phyloP scores from a whole-genome alignment of 2,888 invertebrate genomes.

The Hylaea fasciaria region DNA sequence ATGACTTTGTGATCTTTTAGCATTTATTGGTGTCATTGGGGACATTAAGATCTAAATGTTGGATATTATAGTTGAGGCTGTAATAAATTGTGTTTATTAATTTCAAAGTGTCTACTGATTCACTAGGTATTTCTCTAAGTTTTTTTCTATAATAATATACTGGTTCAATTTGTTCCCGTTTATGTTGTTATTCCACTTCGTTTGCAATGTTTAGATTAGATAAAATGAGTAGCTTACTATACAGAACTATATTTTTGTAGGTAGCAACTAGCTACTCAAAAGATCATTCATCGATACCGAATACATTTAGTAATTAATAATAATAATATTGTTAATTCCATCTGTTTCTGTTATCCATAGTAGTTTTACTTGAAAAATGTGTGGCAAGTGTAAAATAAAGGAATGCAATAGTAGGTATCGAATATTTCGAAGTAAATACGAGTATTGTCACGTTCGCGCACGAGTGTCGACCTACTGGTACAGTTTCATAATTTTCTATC shows the following conservation, averaged over 20 bases:
- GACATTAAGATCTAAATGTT: constrained; percentile 13
- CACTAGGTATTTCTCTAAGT: no score
- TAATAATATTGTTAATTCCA: constrained; percentile 4
- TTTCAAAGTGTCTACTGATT: not conserved
- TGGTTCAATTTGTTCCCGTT: no score
- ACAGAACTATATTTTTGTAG: no score
- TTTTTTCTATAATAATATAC: no score
- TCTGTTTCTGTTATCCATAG: constrained; percentile 10
- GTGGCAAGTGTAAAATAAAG: constrained; percentile 2
- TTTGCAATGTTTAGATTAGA: no score
- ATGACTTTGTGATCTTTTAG: constrained; percentile 5
- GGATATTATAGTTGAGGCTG: constrained; percentile 1
- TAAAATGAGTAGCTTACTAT: no score
- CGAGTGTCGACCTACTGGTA: constrained; percentile 34
- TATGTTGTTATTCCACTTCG: no score
- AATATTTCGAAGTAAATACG: constrained; percentile 2
- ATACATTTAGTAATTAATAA: not conserved
- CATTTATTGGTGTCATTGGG: constrained; percentile 15
- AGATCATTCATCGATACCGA: no score
- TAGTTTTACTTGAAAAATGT: constrained; percentile 15
- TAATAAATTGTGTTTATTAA: not conserved
- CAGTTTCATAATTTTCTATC: constrained; percentile 23
- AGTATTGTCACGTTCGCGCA: constrained; percentile 33
- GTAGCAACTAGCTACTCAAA: no score
- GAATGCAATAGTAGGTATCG: not conserved